Evolutionary conservation across 2,797 vertebrate genomes (phyloP).

Genomic region (Psittacula echo): DNA sequence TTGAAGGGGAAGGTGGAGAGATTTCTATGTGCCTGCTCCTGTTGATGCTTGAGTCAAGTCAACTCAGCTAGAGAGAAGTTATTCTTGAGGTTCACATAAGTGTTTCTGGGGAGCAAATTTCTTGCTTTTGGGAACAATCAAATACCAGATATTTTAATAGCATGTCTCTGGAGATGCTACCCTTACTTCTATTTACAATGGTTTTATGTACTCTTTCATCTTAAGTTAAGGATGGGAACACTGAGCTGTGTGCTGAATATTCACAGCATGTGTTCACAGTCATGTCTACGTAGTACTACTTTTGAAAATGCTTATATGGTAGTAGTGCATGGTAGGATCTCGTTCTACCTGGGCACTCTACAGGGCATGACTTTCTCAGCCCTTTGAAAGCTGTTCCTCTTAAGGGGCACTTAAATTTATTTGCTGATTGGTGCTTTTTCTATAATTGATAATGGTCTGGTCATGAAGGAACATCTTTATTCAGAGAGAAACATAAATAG

Average conservation of each 20-base stretch:
- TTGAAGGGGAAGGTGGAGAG: background rate
- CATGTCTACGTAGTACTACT: background rate
- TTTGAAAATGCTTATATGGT: background rate
- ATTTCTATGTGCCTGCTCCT: background rate
- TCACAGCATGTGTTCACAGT: background rate
- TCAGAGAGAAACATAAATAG: background rate
- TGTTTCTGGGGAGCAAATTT: background rate
- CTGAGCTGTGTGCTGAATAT: background rate
- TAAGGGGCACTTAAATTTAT: background rate
- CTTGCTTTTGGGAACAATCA: background rate
- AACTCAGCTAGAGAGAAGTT: background rate
- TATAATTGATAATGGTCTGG: background rate
- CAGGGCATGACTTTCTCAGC: background rate
- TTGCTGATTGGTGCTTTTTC: background rate
- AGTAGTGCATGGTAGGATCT: background rate
- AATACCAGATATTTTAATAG: background rate
- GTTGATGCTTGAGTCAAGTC: background rate
- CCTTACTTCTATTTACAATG: background rate
- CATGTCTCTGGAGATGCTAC: background rate
- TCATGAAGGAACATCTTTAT: constrained; percentile 16
- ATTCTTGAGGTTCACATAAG: background rate
- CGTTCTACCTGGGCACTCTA: background rate
- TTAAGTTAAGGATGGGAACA: background rate
- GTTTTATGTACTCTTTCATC: background rate
- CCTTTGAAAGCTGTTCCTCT: background rate